phyloP scores from a whole-genome alignment of 2,797 vertebrate genomes.

The Arctocebus calabarensis region DNA sequence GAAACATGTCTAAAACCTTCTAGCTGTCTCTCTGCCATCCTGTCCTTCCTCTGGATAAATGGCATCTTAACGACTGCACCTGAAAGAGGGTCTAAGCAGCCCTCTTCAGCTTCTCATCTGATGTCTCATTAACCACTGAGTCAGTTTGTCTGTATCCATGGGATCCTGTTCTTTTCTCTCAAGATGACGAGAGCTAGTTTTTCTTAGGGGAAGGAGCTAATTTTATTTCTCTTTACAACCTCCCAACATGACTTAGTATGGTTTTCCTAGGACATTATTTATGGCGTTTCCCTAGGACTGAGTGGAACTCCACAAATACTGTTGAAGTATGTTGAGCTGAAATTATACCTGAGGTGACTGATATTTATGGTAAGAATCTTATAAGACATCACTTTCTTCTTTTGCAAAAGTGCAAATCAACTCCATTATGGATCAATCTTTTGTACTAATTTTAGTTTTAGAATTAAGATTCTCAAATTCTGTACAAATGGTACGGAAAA shows the following conservation, averaged over 20 bases:
- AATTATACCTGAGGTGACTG: background rate
- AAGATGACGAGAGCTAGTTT: background rate
- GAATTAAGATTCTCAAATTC: background rate
- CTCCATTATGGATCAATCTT: background rate
- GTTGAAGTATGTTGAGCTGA: constrained; percentile 12
- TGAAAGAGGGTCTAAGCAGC: background rate
- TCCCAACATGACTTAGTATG: background rate
- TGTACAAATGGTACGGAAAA: background rate
- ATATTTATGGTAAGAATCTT: background rate
- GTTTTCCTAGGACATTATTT: background rate
- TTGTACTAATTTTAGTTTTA: background rate
- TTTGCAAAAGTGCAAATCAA: constrained; percentile 7
- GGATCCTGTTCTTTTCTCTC: background rate
- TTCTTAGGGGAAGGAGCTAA: background rate
- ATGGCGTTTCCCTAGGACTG: background rate
- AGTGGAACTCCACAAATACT: background rate
- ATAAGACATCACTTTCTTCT: background rate
- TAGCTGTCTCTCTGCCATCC: background rate
- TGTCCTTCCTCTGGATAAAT: background rate
- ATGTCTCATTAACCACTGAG: background rate
- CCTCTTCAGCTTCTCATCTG: background rate
- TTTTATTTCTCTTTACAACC: constrained; percentile 5
- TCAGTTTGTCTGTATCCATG: background rate
- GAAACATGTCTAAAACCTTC: constrained; percentile 5
- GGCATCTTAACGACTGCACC: background rate